These are phyloP conservation scores for Pedicia rivosa DNA, from an alignment of 2,888 invertebrate genomes.

Conservation along the genomic window DNA sequence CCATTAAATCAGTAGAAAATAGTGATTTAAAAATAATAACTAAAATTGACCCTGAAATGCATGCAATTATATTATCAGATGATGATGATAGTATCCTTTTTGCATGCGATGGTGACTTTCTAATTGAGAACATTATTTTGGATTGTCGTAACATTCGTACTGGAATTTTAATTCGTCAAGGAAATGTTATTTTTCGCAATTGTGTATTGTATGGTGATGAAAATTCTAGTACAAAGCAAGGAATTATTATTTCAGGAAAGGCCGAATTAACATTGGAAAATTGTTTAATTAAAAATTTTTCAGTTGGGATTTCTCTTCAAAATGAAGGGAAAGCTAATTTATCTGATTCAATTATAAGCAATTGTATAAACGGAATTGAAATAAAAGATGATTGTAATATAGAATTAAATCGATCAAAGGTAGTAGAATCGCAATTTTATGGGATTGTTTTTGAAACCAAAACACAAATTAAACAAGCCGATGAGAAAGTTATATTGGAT, in stretches of 20 bases:
- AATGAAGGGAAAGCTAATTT: constrained; percentile 24
- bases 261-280: constrained; percentile 29
- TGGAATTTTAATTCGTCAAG: constrained; percentile 34
- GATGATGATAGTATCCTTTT: constrained; percentile 36
- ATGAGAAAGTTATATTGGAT: constrained; percentile 10
- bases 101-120: constrained; percentile 34
- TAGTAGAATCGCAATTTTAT: constrained; percentile 32
- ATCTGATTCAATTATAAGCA: constrained; percentile 21
- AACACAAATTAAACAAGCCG: constrained; percentile 12
- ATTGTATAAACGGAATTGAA: constrained; percentile 26
- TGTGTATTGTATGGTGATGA: constrained; percentile 36
- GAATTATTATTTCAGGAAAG: constrained; percentile 28
- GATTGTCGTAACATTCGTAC: constrained; percentile 35
- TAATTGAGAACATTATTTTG: constrained; percentile 37
- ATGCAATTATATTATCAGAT: constrained; percentile 28
- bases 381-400: constrained; percentile 31
- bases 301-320: constrained; percentile 34
- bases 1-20: constrained; percentile 12
- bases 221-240: constrained; percentile 35
- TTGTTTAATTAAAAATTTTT: constrained; percentile 34
- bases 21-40: not conserved
- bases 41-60: too few species aligned
- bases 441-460: constrained; percentile 34
- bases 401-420: constrained; percentile 22
- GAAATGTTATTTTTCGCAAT: constrained; percentile 32